These are phyloP conservation scores for Muntiacus reevesi DNA, from an alignment of 2,113 vertebrate species.

Conservation along the genomic window DNA sequence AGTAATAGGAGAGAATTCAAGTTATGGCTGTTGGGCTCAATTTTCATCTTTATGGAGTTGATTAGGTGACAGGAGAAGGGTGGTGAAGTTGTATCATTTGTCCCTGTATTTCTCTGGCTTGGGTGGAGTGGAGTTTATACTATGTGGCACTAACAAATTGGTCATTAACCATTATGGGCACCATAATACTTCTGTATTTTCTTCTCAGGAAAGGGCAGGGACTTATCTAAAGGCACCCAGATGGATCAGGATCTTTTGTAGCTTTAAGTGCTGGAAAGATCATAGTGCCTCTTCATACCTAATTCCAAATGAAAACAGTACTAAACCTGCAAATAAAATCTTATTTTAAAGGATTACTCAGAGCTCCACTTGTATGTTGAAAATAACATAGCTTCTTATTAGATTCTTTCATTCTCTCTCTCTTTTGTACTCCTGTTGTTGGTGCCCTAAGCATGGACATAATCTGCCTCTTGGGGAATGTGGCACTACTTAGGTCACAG, in stretches of 20 bases:
- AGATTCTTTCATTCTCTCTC: neutral
- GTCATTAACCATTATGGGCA: neutral
- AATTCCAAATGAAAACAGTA: conserved; percentile 21
- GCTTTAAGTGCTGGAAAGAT: neutral
- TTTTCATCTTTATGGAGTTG: neutral
- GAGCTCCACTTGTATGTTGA: conserved; percentile 5
- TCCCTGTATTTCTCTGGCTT: neutral
- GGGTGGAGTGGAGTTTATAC: neutral
- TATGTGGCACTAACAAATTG: neutral
- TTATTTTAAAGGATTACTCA: neutral
- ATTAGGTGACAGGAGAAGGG: neutral
- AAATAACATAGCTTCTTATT: conserved; percentile 32
- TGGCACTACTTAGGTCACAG: neutral
- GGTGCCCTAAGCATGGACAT: neutral
- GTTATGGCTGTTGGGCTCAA: conserved; percentile 12
- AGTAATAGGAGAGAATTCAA: conserved; percentile 6
- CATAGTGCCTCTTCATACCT: neutral
- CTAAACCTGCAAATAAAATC: neutral
- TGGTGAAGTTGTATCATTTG: neutral
- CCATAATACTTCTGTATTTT: neutral
- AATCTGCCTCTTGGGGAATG: neutral
- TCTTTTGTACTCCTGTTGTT: neutral
- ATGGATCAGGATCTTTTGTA: neutral
- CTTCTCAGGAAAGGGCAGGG: neutral
- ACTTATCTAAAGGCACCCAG: neutral